phyloP scores from a whole-genome alignment of 2,797 vertebrate genomes.

The Prionace glauca region DNA sequence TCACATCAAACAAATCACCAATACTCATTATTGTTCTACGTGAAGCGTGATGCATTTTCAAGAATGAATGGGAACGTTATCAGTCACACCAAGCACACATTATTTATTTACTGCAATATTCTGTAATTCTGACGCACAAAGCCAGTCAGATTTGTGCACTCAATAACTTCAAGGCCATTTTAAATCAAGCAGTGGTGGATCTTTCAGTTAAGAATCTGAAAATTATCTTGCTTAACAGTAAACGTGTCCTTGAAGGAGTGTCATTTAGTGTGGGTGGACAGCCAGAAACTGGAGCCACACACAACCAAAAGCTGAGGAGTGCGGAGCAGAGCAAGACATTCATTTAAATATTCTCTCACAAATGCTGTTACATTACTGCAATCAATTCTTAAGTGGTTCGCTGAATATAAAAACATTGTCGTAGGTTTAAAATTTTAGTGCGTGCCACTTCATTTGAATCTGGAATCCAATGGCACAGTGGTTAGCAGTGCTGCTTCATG shows the following conservation, averaged over 20 bases:
- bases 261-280: conserved; percentile 3
- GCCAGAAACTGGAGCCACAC: too few species aligned
- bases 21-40: background rate
- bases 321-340: too few species aligned
- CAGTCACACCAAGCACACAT: background rate
- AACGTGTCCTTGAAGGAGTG: too few species aligned
- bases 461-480: background rate
- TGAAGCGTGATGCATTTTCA: background rate
- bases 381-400: background rate
- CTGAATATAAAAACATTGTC: background rate
- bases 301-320: background rate
- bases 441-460: background rate
- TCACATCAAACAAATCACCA: background rate
- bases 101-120: background rate
- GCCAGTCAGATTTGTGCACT: background rate
- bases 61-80: background rate
- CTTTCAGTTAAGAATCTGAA: background rate
- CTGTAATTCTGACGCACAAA: background rate
- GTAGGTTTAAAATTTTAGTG: background rate
- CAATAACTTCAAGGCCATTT: background rate
- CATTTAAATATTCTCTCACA: background rate
- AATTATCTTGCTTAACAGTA: background rate
- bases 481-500: too few species aligned
- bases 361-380: background rate
- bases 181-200: background rate